phyloP scores from a whole-genome alignment of 2,797 vertebrate genomes.

The Capromys pilorides region DNA sequence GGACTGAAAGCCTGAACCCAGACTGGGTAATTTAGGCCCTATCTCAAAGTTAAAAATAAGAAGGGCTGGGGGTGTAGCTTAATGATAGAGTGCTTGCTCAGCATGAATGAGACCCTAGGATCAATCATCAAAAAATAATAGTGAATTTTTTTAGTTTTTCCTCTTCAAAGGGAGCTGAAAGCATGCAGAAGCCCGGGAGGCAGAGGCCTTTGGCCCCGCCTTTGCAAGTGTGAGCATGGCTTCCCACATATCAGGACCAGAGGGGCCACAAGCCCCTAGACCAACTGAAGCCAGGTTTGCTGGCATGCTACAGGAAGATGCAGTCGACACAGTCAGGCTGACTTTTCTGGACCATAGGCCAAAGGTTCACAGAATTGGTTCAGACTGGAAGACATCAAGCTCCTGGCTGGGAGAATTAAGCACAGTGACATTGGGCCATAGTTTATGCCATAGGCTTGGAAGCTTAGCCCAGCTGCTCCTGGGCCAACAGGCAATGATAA shows the following conservation, averaged over 20 bases:
- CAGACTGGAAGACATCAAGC: background rate
- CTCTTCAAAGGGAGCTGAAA: background rate
- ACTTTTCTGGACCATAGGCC: background rate
- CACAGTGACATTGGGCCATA: background rate
- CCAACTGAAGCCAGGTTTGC: background rate
- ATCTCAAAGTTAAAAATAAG: background rate
- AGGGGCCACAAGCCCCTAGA: background rate
- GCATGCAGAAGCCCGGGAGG: background rate
- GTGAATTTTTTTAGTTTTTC: background rate
- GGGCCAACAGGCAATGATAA: background rate
- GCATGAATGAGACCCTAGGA: background rate
- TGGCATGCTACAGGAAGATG: background rate
- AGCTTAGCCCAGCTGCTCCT: background rate
- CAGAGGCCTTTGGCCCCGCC: background rate
- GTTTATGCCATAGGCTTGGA: background rate
- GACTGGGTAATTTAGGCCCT: background rate
- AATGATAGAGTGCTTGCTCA: background rate
- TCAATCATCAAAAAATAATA: background rate
- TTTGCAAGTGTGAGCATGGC: background rate
- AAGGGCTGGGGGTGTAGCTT: background rate
- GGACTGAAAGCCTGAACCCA: background rate
- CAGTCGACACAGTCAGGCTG: background rate
- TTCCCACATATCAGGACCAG: background rate
- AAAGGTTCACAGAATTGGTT: conserved; percentile 8
- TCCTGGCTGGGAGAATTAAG: background rate